These are phyloP conservation scores for Craterocephalus amniculus DNA, from an alignment of 2,797 vertebrate species.

Conservation along the genomic window DNA sequence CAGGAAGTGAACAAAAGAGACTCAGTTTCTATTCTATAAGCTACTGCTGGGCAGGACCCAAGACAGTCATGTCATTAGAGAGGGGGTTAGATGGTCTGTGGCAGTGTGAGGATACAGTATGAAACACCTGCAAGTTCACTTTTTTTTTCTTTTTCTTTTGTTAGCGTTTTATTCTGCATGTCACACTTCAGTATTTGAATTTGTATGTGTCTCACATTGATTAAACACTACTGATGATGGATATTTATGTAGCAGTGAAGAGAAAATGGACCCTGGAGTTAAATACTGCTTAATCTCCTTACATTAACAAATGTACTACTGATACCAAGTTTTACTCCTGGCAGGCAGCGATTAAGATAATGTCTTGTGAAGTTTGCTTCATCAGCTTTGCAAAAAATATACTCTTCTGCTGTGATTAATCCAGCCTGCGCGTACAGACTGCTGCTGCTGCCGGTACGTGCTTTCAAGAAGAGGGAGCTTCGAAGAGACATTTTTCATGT, in stretches of 20 bases:
- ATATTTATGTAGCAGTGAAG: conserved; percentile 37
- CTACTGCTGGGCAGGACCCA: conserved; percentile 71
- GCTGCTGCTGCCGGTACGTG: conserved; percentile 37
- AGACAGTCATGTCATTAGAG: conserved; percentile 25
- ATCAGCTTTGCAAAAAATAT: conserved; percentile 60
- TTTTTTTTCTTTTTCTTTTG: conserved; percentile 48
- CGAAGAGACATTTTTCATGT: conserved; percentile 44
- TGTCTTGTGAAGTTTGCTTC: conserved; percentile 39
- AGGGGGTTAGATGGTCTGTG: conserved; percentile 17
- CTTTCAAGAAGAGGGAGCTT: conserved; percentile 38
- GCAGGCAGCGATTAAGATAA: conserved; percentile 16
- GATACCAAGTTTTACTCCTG: conserved; percentile 45
- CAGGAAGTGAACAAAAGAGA: conserved; percentile 76
- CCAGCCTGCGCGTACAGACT: conserved; percentile 36
- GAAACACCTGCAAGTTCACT: conserved; percentile 46
- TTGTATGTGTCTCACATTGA: conserved; percentile 62
- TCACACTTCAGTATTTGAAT: conserved; percentile 67
- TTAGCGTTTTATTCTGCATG: conserved; percentile 76
- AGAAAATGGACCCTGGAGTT: conserved; percentile 7
- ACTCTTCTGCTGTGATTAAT: conserved; percentile 54
- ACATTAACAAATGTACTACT: conserved; percentile 22
- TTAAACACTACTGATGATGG: conserved; percentile 58
- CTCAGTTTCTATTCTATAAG: conserved; percentile 30
- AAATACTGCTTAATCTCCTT: conserved; percentile 26
- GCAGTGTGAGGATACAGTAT: conserved; percentile 20